These are phyloP conservation scores for Decapterus maruadsi DNA, from an alignment of 2,797 vertebrate genomes.

Conservation along the genomic window DNA sequence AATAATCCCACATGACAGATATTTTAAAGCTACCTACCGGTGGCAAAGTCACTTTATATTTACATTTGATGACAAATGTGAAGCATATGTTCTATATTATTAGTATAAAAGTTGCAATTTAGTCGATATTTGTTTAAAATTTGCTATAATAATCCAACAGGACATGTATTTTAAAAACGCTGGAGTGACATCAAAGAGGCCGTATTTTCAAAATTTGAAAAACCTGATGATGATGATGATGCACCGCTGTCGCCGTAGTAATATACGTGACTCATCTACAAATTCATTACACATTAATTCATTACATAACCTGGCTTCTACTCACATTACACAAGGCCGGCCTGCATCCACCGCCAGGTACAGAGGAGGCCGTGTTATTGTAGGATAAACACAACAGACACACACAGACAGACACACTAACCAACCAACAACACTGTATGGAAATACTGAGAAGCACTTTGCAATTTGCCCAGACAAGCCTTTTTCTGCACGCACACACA, in stretches of 20 bases:
- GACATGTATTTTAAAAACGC: too few relatives aligned
- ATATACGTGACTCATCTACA: constrained; percentile 69
- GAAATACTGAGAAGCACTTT: constrained; percentile 80
- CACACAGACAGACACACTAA: not conserved
- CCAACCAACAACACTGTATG: constrained; percentile 54
- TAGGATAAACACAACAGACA: constrained; percentile 68
- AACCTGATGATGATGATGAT: constrained; percentile 11
- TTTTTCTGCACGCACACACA: constrained; percentile 69
- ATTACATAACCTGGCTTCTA: constrained; percentile 72
- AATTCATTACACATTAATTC: constrained; percentile 73
- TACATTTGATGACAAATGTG: too few relatives aligned
- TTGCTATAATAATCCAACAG: too few relatives aligned
- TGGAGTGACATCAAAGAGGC: too few relatives aligned
- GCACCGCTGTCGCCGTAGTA: constrained; percentile 52
- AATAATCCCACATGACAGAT: too few relatives aligned
- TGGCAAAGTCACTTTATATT: not conserved
- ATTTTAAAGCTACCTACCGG: too few relatives aligned
- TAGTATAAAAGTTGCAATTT: too few relatives aligned
- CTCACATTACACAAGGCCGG: constrained; percentile 69
- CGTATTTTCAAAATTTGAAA: too few relatives aligned
- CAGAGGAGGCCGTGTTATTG: constrained; percentile 60
- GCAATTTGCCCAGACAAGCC: constrained; percentile 86
- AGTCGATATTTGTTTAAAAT: too few relatives aligned
- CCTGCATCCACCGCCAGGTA: constrained; percentile 64
- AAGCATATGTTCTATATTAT: too few relatives aligned